Evolutionary conservation across 2,797 vertebrate species (phyloP), one percentile per base, ranked within the genome.

Genomic region (Lepus townsendii): DNA sequence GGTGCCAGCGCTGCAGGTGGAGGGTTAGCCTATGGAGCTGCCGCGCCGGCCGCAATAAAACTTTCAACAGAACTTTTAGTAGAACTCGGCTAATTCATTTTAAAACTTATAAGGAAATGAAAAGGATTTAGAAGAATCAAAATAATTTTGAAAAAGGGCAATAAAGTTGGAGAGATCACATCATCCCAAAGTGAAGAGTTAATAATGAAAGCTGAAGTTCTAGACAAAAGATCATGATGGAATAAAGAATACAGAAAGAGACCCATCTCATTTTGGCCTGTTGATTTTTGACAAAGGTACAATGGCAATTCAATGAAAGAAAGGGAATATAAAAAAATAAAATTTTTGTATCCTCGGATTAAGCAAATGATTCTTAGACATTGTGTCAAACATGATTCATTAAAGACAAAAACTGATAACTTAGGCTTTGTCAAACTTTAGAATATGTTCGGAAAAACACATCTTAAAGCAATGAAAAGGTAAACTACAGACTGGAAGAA

Each of bases 361-460:
- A 78, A 17, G 26, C 22, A 91, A 84, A 85, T 20, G 91, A 89
- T 84, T 72, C 62, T 94, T 80, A 80, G 62, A 54, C 11, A 71
- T 66, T 47, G 72, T 4, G 10, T 19, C 17, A 71, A 91, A 93
- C 42, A 12, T 20, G 14, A 91, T 72, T 19, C 42, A 68, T 72
- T 88, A 84, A 60, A 83, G 69, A 82, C 32, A 94, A 42, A 73
- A 30, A 66, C 14, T 17, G 50, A 62, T 85, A 80, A 65, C 90
- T n/a, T 87, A 35, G 32, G 13, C 3, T 85, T 83, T 54, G 57
- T 83, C 60, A 30, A 79, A 26, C 54, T 83, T 38, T 54, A 88
- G 80, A 91, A 52, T 24, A 54, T 88, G 7, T 52, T 57, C 32
- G 77, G 3, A 9, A 57, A 86, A 83, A 90, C 26, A 69, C 35